These are phyloP conservation scores for Myotis lucifugus DNA, from an alignment of 2,113 vertebrate species.

Conservation along the genomic window DNA sequence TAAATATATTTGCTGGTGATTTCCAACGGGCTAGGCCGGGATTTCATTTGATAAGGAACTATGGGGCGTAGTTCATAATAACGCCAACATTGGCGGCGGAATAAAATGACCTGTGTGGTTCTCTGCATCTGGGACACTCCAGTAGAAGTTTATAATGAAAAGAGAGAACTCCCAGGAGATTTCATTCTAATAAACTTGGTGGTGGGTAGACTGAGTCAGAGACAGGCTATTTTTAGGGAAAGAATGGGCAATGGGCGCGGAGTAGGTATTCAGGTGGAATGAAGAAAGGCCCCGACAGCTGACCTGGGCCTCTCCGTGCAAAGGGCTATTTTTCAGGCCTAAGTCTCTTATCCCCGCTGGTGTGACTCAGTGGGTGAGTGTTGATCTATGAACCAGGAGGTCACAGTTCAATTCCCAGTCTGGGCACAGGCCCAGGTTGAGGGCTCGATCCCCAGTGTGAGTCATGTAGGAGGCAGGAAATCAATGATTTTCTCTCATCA, in stretches of 20 bases:
- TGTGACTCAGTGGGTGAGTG: too few relatives aligned
- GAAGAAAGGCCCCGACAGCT: neutral
- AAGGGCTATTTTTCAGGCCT: neutral
- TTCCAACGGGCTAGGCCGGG: neutral
- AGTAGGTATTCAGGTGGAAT: neutral
- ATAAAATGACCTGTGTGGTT: neutral
- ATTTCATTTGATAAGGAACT: neutral
- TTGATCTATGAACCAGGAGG: too few relatives aligned
- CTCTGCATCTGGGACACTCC: accelerated
- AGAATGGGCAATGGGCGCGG: neutral
- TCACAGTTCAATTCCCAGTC: too few relatives aligned
- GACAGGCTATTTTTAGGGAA: neutral
- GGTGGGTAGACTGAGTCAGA: neutral
- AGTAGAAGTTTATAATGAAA: neutral
- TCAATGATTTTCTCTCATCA: too few relatives aligned
- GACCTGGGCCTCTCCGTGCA: neutral
- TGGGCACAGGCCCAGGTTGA: too few relatives aligned
- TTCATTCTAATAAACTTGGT: neutral
- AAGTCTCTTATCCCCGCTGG: neutral
- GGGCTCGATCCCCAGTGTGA: too few relatives aligned
- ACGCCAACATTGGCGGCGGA: neutral
- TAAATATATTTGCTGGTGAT: neutral
- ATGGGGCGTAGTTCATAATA: neutral
- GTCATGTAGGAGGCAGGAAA: too few relatives aligned
- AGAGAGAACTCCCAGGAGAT: neutral